Percentiles rank a stretch among this genome's conserved stretches.
Conservation (phyloP, 1,140 invertebrate genomes). For the Cydia pomonella region DNA sequence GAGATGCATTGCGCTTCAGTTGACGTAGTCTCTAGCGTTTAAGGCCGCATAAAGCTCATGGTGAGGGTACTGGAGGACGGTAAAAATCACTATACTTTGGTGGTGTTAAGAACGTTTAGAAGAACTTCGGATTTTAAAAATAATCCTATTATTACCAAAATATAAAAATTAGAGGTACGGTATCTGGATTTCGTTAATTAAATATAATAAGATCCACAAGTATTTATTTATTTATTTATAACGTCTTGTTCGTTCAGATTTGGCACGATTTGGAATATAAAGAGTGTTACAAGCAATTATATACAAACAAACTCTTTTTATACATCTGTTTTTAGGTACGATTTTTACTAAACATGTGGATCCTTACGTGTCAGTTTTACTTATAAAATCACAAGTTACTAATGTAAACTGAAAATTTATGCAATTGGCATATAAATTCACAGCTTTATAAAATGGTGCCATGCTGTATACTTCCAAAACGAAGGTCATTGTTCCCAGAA, state of each 20-base stretch:
- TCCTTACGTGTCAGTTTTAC: too few relatives aligned
- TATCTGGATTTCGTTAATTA: not conserved
- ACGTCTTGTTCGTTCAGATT: not conserved
- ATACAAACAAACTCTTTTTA: slow-evolving; percentile 3
- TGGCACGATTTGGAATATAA: not conserved
- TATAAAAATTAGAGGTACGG: not conserved
- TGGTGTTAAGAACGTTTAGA: not conserved
- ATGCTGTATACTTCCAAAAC: too few relatives aligned
- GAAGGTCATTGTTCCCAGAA: too few relatives aligned
- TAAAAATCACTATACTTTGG: not conserved
- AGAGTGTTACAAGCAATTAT: not conserved
- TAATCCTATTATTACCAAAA: not conserved
- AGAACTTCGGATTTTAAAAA: not conserved
- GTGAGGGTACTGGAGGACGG: not conserved
- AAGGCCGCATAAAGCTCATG: not conserved
- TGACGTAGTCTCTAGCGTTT: too few relatives aligned
- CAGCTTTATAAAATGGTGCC: too few relatives aligned
- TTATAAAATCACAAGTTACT: too few relatives aligned
- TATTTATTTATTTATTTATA: not conserved
- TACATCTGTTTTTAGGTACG: not conserved
- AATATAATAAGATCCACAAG: not conserved
- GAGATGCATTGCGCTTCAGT: too few relatives aligned
- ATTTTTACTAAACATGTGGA: too few relatives aligned
- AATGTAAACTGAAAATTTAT: too few relatives aligned
- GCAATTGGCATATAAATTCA: too few relatives aligned